Evolutionary conservation across 1,140 invertebrate species (phyloP).

Genomic region (Pogonus chalceus): DNA sequence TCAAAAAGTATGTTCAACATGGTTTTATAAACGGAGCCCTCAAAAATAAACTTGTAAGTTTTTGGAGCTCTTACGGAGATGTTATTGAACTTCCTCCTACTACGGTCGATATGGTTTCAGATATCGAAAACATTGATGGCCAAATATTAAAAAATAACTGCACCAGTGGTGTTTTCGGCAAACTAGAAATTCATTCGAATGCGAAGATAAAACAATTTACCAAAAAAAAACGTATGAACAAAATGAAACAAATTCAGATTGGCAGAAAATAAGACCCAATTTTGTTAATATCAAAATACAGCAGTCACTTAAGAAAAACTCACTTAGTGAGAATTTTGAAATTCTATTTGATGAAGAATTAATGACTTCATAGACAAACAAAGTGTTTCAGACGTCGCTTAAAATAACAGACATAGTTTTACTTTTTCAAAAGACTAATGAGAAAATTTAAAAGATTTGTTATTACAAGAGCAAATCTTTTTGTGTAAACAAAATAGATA

Average conservation of each 20-base stretch:
- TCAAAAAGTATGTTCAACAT: too few relatives aligned
- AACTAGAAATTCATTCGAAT: not conserved
- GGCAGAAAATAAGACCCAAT: not conserved
- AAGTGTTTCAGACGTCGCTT: conserved; percentile 9
- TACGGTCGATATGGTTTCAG: not conserved
- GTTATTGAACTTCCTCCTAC: conserved; percentile 1
- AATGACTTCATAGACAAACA: conserved; percentile 10
- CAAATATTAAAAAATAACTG: not conserved
- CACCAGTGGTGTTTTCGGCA: not conserved
- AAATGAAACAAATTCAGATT: not conserved
- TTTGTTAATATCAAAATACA: conserved; percentile 4
- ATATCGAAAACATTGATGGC: not conserved
- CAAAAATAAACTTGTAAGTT: too few relatives aligned
- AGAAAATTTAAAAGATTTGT: conserved; percentile 8
- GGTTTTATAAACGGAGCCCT: too few relatives aligned
- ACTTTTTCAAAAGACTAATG: conserved; percentile 4
- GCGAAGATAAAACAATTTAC: not conserved
- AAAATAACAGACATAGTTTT: conserved; percentile 20
- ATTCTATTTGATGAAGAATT: conserved; percentile 11
- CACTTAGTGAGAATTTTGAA: conserved; percentile 11
- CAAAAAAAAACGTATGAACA: not conserved
- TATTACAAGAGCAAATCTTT: too few relatives aligned
- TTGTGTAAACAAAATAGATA: too few relatives aligned
- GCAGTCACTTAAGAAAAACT: conserved; percentile 1
- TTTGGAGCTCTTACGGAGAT: too few relatives aligned